Evolutionary conservation across 2,888 invertebrate genomes (phyloP), one percentile per base, ranked within the genome.

Genomic region (Tetramorium bicarinatum): DNA sequence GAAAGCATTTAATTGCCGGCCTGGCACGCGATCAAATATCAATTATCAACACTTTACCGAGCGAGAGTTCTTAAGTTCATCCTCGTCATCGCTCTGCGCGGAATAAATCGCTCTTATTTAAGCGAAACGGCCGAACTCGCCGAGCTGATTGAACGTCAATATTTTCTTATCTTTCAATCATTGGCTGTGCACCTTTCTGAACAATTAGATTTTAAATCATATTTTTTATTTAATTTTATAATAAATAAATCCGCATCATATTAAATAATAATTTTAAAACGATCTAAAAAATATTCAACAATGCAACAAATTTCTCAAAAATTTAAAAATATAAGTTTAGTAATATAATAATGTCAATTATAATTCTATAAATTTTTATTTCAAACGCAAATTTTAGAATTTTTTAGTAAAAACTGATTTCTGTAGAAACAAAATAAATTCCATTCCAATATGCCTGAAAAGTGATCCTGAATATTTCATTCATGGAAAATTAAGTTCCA

Each of bases 1-100:
- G 82, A 79, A 80, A 75, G 79, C 79, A 66, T 82, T 82, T 82
- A 82, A 77, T 75, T 77, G 64, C 44, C 82, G 13, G 82, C 11
- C n/a, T 44, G 82, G 80, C 82, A 82, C 82, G 79, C 71, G 71
- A 79, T 79, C 71, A 79, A 79, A 79, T 79, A 79, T 79, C 79
- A 79, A 79, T 79, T 79, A 80, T 80, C 72, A 71, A 80, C 71
- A 79, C 71, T 80, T 80, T 80, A 59, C 38, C 11, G 21, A 66
- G 54, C 54, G 41, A 67, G 67, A 67, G 77, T 56, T 56, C 67
- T 67, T 54, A 77, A 67, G 54, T 77, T 77, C 77, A 77, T 67
- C 77, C 47, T 71, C 59, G 71, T 71, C 67, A 77, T 47, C 59
- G 47, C 18, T 15, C 34, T 25, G 25, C 34, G 79, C 56, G 56